These are phyloP conservation scores for Pentalonia nigronervosa DNA, from an alignment of 1,140 invertebrate genomes.

Conservation along the genomic window DNA sequence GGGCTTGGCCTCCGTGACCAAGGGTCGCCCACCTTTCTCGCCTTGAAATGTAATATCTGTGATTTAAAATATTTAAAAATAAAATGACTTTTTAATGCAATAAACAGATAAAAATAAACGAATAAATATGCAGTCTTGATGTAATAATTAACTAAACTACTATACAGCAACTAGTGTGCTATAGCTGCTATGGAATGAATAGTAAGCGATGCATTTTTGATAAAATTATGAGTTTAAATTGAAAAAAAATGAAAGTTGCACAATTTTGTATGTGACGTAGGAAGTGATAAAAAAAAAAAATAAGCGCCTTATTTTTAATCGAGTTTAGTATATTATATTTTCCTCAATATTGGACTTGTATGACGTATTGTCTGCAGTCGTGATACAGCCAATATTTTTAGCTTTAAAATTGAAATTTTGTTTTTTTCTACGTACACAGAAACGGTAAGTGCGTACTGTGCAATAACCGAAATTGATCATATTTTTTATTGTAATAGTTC, in stretches of 20 bases:
- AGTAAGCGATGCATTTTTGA: too few species aligned
- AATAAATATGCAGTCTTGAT: neutral
- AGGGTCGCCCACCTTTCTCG: neutral
- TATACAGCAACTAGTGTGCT: too few species aligned
- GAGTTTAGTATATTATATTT: neutral
- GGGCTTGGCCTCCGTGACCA: too few species aligned
- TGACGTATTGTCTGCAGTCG: too few species aligned
- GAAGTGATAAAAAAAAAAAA: neutral
- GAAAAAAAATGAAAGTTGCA: neutral
- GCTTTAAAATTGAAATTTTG: too few species aligned
- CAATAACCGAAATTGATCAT: neutral
- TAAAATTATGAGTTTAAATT: neutral
- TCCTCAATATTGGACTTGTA: neutral
- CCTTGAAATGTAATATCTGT: neutral
- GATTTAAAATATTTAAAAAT: neutral
- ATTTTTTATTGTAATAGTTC: neutral
- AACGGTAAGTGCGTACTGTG: neutral
- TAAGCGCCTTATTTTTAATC: neutral
- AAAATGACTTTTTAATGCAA: neutral
- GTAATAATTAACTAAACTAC: neutral
- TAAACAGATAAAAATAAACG: accelerated
- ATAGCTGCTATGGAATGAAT: too few species aligned
- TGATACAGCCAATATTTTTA: too few species aligned
- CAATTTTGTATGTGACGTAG: neutral
- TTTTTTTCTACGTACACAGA: neutral